Evolutionary conservation across 2,797 vertebrate species (phyloP).

Genomic region (Sebastes kiyomatsui): DNA sequence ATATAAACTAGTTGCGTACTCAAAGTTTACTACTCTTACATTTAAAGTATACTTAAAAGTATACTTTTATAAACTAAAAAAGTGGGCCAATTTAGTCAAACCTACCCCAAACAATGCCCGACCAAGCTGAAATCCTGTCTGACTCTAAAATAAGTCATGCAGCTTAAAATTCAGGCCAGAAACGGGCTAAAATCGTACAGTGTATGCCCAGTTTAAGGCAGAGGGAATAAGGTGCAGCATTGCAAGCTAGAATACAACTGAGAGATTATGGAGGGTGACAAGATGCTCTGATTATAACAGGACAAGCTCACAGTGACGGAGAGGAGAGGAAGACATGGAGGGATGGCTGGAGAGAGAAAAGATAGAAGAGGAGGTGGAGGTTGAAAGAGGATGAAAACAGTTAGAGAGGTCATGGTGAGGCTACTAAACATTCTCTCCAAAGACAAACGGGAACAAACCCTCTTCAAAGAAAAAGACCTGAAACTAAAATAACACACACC

Average conservation of each 20-base stretch:
- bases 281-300: slow-evolving; percentile 4
- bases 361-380: background rate
- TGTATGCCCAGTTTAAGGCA: no score
- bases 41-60: no score
- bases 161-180: background rate
- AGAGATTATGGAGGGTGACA: slow-evolving; percentile 2
- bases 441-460: slow-evolving; percentile 50
- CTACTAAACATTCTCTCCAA: slow-evolving; percentile 12
- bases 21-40: no score
- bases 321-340: background rate
- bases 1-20: rapidly evolving
- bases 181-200: background rate
- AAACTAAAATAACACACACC: slow-evolving; percentile 44
- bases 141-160: no score
- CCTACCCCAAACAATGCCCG: no score
- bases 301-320: background rate
- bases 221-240: background rate
- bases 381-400: slow-evolving; percentile 22
- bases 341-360: background rate
- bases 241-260: background rate
- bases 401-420: slow-evolving; percentile 46
- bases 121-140: no score
- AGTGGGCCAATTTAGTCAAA: no score
- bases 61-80: no score
- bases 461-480: slow-evolving; percentile 47